phyloP scores from a whole-genome alignment of 2,888 invertebrate species.

The Drosophila silvestris region DNA sequence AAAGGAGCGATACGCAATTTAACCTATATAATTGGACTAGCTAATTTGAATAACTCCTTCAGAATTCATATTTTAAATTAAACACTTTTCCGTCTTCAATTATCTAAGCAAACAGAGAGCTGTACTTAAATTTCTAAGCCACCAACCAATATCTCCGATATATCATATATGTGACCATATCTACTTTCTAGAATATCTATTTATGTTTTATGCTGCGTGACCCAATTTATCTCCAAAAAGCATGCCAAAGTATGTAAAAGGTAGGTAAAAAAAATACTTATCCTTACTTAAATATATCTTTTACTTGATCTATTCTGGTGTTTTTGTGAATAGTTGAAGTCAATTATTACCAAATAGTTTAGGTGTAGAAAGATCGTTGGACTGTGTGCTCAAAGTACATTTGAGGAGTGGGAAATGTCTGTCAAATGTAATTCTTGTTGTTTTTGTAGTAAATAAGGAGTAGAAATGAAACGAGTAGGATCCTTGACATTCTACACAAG shows the following conservation, averaged over 20 bases:
- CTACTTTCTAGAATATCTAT: conserved; percentile 1
- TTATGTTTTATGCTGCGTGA: conserved; percentile 8
- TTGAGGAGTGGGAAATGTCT: conserved; percentile 28
- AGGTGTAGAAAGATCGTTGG: conserved; percentile 48
- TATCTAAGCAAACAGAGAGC: neutral
- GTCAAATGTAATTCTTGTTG: conserved; percentile 9
- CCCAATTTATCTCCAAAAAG: conserved; percentile 21
- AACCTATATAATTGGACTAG: conserved; percentile 48
- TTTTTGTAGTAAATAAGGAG: conserved; percentile 12
- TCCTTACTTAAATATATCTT: conserved; percentile 25
- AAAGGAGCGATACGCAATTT: conserved; percentile 4
- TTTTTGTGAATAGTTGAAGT: conserved; percentile 5
- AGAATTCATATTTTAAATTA: neutral
- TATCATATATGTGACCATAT: neutral
- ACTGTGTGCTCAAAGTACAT: conserved; percentile 57
- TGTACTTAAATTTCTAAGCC: neutral
- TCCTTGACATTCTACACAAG: conserved; percentile 45
- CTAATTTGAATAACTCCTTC: conserved; percentile 21
- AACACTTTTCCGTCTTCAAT: neutral
- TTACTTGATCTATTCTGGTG: conserved; percentile 11
- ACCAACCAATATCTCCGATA: neutral
- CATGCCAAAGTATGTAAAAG: conserved; percentile 49
- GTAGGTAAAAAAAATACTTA: conserved; percentile 42
- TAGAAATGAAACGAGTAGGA: conserved; percentile 10
- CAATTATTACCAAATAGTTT: conserved; percentile 31